phyloP scores from a whole-genome alignment of 2,113 vertebrate genomes.

The Pyrgilauda ruficollis region DNA sequence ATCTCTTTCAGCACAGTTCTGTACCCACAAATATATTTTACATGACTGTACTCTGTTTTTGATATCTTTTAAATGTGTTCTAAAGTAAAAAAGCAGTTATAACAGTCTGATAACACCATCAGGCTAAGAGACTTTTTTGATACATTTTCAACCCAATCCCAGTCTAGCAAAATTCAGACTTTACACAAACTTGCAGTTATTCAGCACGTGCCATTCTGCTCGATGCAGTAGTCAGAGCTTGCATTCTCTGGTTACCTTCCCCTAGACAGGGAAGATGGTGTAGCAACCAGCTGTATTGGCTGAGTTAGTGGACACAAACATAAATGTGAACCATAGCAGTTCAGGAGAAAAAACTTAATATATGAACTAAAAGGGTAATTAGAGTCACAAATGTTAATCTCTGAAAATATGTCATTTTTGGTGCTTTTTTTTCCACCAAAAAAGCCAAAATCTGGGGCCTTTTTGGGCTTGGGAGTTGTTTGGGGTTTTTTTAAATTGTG shows the following conservation, averaged over 20 bases:
- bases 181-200: background rate
- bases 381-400: background rate
- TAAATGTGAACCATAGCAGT: background rate
- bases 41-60: background rate
- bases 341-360: background rate
- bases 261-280: background rate
- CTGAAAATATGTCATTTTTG: background rate
- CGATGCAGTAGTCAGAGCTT: background rate
- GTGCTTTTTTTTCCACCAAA: rapidly evolving
- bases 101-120: background rate
- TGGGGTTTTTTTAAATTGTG: rapidly evolving
- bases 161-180: background rate
- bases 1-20: background rate
- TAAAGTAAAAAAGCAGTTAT: background rate
- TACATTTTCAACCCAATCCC: background rate
- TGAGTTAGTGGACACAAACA: background rate
- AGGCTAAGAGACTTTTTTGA: background rate
- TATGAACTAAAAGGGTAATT: background rate
- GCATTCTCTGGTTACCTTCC: background rate
- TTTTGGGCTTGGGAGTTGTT: rapidly evolving
- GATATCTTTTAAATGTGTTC: background rate
- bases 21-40: background rate
- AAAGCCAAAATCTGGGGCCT: rapidly evolving
- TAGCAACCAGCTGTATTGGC: background rate
- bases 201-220: background rate